Evolutionary conservation across 1,140 invertebrate genomes (phyloP).

Genomic region (Ceratina japonica): DNA sequence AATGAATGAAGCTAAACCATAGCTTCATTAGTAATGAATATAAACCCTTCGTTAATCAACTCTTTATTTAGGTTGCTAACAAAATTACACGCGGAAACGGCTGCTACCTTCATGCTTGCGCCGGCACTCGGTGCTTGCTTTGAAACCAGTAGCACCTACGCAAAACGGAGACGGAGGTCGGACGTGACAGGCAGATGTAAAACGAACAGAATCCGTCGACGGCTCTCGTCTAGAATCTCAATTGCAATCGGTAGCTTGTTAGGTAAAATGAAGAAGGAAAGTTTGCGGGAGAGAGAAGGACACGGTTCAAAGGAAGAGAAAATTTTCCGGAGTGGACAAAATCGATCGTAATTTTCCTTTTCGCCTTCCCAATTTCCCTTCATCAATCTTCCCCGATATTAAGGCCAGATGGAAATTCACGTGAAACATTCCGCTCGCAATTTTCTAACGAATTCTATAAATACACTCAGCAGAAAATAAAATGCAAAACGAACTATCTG

Average conservation of each 20-base stretch:
- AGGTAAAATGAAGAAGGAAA: not conserved
- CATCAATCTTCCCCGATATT: conserved; percentile 13
- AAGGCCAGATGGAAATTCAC: not conserved
- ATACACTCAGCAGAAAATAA: not conserved
- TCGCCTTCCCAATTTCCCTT: conserved; percentile 3
- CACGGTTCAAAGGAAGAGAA: not conserved
- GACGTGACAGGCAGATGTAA: not conserved
- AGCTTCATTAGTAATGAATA: no score
- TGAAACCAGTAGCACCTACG: not conserved
- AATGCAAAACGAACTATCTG: not conserved
- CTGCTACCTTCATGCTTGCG: not conserved
- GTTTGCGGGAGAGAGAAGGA: no score
- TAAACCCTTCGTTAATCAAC: not conserved
- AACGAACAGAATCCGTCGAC: conserved; percentile 14
- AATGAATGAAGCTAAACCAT: no score
- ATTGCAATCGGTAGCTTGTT: conserved; percentile 5
- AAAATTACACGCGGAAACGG: not conserved
- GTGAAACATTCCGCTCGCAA: no score
- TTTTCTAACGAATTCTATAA: not conserved
- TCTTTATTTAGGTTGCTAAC: not conserved
- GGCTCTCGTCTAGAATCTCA: conserved; percentile 14
- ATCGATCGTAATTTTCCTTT: conserved; percentile 18
- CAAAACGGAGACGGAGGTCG: not conserved
- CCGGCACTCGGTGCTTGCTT: not conserved
- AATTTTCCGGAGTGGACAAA: not conserved